Percentiles rank a stretch among this genome's conserved stretches.
phyloP scores from a whole-genome alignment of 92 coral and sea anemone genomes.

The Pocillopora grandis region DNA sequence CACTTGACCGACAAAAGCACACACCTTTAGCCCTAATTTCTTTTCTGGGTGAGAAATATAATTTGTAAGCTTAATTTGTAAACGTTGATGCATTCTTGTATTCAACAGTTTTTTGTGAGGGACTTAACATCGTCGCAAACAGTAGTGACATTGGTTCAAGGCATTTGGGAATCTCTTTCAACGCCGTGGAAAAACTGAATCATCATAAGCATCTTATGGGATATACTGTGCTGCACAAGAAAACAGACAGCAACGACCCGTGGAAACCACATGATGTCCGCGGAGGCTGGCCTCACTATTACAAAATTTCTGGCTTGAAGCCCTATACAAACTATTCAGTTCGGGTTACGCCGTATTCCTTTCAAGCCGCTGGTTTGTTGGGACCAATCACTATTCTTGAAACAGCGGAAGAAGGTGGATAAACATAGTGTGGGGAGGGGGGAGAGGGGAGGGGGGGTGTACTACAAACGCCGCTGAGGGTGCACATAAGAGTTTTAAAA shows the following conservation, averaged over 20 bases:
- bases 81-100: neutral
- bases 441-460: no score
- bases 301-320: neutral
- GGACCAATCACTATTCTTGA: slow-evolving; percentile 4
- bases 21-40: no score
- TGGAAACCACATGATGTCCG: neutral
- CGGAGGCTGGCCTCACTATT: neutral
- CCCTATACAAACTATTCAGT: slow-evolving; percentile 18
- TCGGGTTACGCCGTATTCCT: slow-evolving; percentile 16
- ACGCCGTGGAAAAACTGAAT: neutral
- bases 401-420: slow-evolving; percentile 28
- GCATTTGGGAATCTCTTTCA: neutral
- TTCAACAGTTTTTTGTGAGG: slow-evolving; percentile 18
- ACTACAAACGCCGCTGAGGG: no score
- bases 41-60: no score
- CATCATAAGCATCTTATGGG: slow-evolving; percentile 4
- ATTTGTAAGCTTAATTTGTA: no score
- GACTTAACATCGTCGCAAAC: neutral
- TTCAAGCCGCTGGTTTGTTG: slow-evolving; percentile 14
- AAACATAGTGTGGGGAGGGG: neutral
- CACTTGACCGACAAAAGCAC: no score
- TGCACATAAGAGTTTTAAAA: no score
- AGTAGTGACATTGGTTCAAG: neutral
- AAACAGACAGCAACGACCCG: neutral
- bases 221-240: slow-evolving; percentile 12